Evolutionary conservation across 2,888 invertebrate species (phyloP).

Genomic region (Ectemnius continuus): DNA sequence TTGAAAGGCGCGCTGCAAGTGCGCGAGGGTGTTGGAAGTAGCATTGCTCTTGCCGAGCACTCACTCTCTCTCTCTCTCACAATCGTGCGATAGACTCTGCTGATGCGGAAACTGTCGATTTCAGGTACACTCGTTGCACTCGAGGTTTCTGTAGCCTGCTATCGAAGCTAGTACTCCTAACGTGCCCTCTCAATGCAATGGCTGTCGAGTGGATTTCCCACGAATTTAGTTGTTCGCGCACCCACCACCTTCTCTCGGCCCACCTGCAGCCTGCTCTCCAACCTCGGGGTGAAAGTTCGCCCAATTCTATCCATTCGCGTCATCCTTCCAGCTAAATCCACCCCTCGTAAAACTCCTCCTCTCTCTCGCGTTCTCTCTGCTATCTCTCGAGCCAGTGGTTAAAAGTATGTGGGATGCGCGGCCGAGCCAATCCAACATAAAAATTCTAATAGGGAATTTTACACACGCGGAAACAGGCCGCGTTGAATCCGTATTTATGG

Average conservation of each 20-base stretch:
- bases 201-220: background rate
- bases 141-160: background rate
- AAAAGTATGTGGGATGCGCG: too few relatives aligned
- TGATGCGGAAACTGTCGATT: constrained; percentile 44
- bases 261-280: background rate
- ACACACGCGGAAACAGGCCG: background rate
- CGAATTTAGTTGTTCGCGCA: constrained; percentile 7
- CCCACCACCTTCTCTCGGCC: background rate
- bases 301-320: background rate
- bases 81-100: constrained; percentile 24
- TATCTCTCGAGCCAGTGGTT: background rate
- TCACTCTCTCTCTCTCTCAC: background rate
- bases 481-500: background rate
- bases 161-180: constrained; percentile 2
- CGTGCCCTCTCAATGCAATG: background rate
- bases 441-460: constrained; percentile 3
- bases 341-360: background rate
- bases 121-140: constrained; percentile 12
- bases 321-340: background rate
- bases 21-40: constrained; percentile 6
- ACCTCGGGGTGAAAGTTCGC: background rate
- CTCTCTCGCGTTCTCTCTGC: too few relatives aligned
- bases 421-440: too few relatives aligned
- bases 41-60: constrained; percentile 8
- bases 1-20: constrained; percentile 45